Conservation (phyloP, 2,888 invertebrate genomes). For the Diaprepes abbreviatus region DNA sequence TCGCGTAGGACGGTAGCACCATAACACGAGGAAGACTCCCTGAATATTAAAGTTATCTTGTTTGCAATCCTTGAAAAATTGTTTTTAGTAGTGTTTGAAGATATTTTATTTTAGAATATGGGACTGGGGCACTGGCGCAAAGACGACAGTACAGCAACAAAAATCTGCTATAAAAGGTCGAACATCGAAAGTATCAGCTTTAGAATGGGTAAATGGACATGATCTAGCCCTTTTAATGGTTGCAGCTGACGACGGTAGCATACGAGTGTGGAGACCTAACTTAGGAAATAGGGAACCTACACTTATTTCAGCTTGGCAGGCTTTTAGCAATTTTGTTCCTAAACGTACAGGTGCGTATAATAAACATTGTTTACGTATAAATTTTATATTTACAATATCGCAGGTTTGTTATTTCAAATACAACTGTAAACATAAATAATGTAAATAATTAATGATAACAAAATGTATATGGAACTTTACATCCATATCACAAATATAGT, state of each 20-base stretch:
- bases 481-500: no score
- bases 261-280: conserved; percentile 77
- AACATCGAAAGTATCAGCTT: conserved; percentile 79
- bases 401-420: no score
- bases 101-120: conserved; percentile 73
- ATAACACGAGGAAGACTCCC: no score
- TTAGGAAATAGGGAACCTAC: conserved; percentile 66
- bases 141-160: conserved; percentile 75
- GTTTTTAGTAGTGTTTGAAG: not conserved
- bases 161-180: conserved; percentile 66
- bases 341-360: conserved; percentile 52
- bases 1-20: no score
- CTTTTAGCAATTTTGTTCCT: conserved; percentile 73
- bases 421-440: no score
- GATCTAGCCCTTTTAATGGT: conserved; percentile 82
- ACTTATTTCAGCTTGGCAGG: conserved; percentile 89
- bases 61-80: no score
- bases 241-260: conserved; percentile 83
- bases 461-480: no score
- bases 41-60: no score
- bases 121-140: conserved; percentile 85
- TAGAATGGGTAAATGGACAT: conserved; percentile 91
- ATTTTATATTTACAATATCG: no score
- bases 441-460: no score
- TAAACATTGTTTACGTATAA: no score